These are phyloP conservation scores for Anabacerthia variegaticeps DNA, from an alignment of 2,797 vertebrate species.

Conservation along the genomic window DNA sequence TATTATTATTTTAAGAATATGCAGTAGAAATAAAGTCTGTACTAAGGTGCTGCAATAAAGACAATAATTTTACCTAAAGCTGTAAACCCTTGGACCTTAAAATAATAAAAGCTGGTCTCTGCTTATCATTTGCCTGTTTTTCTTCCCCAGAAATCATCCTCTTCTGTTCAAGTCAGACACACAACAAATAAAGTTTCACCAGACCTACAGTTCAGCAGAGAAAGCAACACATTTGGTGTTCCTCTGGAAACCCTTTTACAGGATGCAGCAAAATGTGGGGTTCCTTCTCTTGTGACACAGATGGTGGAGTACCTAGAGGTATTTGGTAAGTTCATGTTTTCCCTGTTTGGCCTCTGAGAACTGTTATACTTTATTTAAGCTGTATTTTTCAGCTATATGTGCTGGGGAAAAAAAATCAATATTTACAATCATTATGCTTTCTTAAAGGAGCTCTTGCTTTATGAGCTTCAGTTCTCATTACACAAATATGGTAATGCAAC, in stretches of 20 bases:
- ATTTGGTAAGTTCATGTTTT: conserved; percentile 68
- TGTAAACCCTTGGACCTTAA: not conserved
- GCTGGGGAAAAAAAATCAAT: not conserved
- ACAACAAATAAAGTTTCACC: conserved; percentile 75
- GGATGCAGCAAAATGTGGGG: conserved; percentile 40
- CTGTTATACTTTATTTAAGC: not conserved
- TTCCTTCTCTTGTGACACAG: conserved; percentile 78
- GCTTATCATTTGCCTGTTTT: not conserved
- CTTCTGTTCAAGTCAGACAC: conserved; percentile 74
- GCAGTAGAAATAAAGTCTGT: not conserved
- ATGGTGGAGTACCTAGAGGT: conserved; percentile 82
- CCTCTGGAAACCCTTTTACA: conserved; percentile 71
- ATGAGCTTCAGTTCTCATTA: not conserved
- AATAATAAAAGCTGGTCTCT: not conserved
- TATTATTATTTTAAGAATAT: not conserved
- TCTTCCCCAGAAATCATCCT: conserved; percentile 73
- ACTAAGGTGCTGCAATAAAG: not conserved
- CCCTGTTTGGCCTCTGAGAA: not conserved
- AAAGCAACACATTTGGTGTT: conserved; percentile 72
- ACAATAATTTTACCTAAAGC: not conserved
- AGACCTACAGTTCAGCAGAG: not conserved
- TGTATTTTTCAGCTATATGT: not conserved
- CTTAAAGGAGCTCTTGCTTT: not conserved
- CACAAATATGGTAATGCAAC: not conserved
- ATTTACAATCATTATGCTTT: not conserved